Conservation (phyloP, 2,888 invertebrate species). For the Plusia festucae region DNA sequence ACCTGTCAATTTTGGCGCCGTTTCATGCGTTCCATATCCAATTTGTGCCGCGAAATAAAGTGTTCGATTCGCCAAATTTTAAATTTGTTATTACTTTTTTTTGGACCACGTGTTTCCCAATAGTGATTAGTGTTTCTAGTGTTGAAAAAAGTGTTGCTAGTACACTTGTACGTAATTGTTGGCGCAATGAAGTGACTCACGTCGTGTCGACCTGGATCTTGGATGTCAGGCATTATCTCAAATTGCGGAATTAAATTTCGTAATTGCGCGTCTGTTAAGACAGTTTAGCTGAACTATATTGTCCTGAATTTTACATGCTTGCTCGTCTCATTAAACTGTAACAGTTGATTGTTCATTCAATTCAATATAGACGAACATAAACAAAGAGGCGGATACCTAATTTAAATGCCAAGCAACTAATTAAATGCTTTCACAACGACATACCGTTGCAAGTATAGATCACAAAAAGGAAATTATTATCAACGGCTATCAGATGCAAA, state of each 20-base stretch:
- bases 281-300: constrained; percentile 44
- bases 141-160: constrained; percentile 63
- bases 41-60: constrained; percentile 52
- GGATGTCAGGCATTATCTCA: constrained; percentile 73
- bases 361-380: constrained; percentile 34
- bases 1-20: constrained; percentile 60
- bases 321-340: constrained; percentile 34
- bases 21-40: constrained; percentile 49
- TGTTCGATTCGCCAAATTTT: constrained; percentile 57
- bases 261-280: constrained; percentile 66
- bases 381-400: constrained; percentile 43
- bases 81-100: constrained; percentile 25
- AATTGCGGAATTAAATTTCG: constrained; percentile 74
- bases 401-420: constrained; percentile 36
- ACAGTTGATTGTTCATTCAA: constrained; percentile 29
- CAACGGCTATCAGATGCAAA: constrained; percentile 84
- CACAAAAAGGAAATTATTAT: constrained; percentile 81
- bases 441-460: constrained; percentile 70
- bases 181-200: constrained; percentile 75
- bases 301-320: constrained; percentile 43
- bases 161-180: constrained; percentile 66
- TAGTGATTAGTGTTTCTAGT: constrained; percentile 61
- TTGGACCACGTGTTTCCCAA: constrained; percentile 59
- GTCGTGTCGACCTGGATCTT: constrained; percentile 68
- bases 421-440: constrained; percentile 72